Evolutionary conservation across 2,797 vertebrate genomes (phyloP).

Genomic region (Rhinogobio ventralis): DNA sequence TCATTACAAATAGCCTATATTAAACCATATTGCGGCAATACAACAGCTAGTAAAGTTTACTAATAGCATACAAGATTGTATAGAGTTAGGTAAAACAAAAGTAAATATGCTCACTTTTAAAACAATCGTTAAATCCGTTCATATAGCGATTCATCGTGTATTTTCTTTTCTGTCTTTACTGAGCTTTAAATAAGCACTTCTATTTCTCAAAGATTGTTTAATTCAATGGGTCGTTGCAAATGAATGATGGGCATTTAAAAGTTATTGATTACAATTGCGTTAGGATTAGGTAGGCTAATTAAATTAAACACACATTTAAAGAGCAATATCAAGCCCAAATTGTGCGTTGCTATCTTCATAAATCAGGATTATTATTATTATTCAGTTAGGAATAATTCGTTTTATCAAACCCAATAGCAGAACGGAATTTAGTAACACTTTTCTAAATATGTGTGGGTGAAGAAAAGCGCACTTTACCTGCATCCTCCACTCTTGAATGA

Average conservation of each 20-base stretch:
- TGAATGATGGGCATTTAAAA: background rate
- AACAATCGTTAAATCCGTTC: background rate
- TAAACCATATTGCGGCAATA: background rate
- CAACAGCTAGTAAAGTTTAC: background rate
- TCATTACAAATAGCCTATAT: background rate
- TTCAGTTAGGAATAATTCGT: background rate
- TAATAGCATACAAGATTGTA: background rate
- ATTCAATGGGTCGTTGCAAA: background rate
- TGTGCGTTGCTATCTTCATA: background rate
- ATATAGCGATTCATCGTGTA: background rate
- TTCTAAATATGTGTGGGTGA: background rate
- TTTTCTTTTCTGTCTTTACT: background rate
- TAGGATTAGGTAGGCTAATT: background rate
- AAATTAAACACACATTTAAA: background rate
- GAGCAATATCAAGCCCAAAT: background rate
- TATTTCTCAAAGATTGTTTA: background rate
- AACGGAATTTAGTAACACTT: background rate
- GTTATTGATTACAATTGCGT: background rate
- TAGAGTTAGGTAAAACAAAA: background rate
- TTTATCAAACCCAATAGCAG: background rate
- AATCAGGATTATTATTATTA: background rate
- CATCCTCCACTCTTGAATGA: slow-evolving; percentile 77
- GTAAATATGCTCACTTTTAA: background rate
- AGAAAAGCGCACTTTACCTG: slow-evolving; percentile 73
- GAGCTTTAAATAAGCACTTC: background rate